These are phyloP conservation scores for Pseudochaenichthys georgianus DNA, from an alignment of 2,797 vertebrate genomes.

Conservation along the genomic window DNA sequence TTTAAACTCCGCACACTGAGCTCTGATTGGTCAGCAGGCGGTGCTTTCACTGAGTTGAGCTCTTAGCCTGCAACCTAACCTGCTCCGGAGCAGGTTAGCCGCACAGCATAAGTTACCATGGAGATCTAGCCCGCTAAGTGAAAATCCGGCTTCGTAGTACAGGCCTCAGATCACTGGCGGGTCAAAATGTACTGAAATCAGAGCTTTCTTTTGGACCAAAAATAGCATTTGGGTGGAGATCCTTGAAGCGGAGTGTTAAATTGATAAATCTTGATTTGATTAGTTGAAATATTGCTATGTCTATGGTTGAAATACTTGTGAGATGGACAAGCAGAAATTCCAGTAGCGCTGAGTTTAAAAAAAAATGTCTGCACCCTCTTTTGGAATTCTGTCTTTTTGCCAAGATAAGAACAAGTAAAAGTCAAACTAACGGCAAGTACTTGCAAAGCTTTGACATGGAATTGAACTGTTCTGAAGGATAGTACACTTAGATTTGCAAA, in stretches of 20 bases:
- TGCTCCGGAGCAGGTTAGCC: too few relatives aligned
- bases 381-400: neutral
- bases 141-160: too few relatives aligned
- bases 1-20: too few relatives aligned
- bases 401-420: constrained; percentile 1
- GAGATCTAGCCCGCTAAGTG: too few relatives aligned
- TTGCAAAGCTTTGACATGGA: neutral
- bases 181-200: neutral
- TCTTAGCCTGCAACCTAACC: too few relatives aligned
- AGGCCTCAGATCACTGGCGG: too few relatives aligned
- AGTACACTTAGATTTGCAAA: neutral
- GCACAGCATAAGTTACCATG: too few relatives aligned
- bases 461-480: neutral
- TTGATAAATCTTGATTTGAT: neutral
- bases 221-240: neutral
- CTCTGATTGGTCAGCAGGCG: too few relatives aligned
- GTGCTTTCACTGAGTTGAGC: too few relatives aligned
- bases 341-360: neutral
- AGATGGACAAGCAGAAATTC: neutral
- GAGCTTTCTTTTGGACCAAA: neutral
- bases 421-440: neutral
- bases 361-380: neutral
- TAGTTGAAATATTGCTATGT: neutral
- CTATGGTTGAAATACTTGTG: neutral
- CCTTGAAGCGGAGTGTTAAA: neutral